phyloP scores from a whole-genome alignment of 2,797 vertebrate genomes.

The Hafferia zeledoni region DNA sequence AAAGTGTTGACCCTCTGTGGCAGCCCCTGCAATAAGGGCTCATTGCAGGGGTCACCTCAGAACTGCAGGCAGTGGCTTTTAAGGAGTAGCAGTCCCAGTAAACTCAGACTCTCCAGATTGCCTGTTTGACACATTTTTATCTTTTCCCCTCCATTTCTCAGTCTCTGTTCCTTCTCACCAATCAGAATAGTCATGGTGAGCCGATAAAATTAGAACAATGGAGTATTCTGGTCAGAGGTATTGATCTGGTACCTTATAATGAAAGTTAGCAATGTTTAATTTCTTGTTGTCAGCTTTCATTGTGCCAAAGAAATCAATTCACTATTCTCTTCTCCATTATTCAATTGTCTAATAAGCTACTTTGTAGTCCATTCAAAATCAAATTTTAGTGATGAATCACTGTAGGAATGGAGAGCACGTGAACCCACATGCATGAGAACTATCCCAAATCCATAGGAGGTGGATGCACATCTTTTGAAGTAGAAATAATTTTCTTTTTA shows the following conservation, averaged over 20 bases:
- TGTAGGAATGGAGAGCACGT: not conserved
- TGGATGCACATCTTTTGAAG: not conserved
- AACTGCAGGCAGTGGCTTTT: not conserved
- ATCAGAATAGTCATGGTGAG: not conserved
- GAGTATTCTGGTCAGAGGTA: not conserved
- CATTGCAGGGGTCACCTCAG: not conserved
- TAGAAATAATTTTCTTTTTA: not conserved
- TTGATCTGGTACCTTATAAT: not conserved
- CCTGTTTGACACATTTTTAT: not conserved
- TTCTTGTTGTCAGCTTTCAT: constrained; percentile 47
- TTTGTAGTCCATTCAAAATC: constrained; percentile 25
- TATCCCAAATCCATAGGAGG: not conserved
- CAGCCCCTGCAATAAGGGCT: not conserved
- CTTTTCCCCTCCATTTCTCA: not conserved
- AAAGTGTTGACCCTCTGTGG: not conserved
- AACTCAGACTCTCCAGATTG: not conserved
- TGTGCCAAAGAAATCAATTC: constrained; percentile 54
- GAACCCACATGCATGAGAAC: not conserved
- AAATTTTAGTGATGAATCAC: constrained; percentile 21
- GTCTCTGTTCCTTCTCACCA: not conserved
- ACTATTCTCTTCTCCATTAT: constrained; percentile 28
- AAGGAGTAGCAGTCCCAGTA: not conserved
- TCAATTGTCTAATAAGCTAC: constrained; percentile 48
- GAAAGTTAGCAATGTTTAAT: constrained; percentile 56
- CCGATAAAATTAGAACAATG: not conserved